Conservation (phyloP, 2,113 vertebrate genomes). For the Cepphus grylle region DNA sequence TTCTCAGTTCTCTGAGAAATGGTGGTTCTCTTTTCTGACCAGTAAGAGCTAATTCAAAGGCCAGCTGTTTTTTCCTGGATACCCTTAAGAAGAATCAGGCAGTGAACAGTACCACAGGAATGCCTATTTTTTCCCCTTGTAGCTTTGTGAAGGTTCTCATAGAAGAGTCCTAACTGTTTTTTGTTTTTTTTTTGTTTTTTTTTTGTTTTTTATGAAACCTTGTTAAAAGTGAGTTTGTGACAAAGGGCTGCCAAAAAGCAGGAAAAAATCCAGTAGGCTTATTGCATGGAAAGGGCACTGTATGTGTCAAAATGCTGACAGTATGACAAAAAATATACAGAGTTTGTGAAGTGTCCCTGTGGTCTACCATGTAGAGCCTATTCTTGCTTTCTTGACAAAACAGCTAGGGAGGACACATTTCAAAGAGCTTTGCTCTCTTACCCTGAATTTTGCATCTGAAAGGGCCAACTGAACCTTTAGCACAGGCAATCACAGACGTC, state of each 20-base stretch:
- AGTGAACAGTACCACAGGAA: neutral
- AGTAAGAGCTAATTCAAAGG: neutral
- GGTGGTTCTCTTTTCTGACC: neutral
- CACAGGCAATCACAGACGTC: fast-evolving
- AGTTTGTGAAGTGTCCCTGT: neutral
- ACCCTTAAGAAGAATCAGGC: neutral
- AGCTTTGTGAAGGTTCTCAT: neutral
- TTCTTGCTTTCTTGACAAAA: neutral
- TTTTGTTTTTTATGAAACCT: neutral
- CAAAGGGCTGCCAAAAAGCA: neutral
- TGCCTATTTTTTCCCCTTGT: neutral
- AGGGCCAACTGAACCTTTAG: neutral
- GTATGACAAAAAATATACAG: neutral
- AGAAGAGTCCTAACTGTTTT: no score
- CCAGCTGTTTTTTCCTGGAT: neutral
- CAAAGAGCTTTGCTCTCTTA: neutral
- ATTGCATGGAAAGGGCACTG: neutral
- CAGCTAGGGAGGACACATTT: neutral
- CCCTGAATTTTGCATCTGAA: neutral
- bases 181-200: neutral
- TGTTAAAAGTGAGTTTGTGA: neutral
- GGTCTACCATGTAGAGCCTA: neutral
- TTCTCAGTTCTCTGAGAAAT: neutral
- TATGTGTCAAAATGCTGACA: neutral
- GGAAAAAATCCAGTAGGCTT: neutral